Evolutionary conservation across 2,888 invertebrate genomes (phyloP).

Genomic region (Merodon equestris): DNA sequence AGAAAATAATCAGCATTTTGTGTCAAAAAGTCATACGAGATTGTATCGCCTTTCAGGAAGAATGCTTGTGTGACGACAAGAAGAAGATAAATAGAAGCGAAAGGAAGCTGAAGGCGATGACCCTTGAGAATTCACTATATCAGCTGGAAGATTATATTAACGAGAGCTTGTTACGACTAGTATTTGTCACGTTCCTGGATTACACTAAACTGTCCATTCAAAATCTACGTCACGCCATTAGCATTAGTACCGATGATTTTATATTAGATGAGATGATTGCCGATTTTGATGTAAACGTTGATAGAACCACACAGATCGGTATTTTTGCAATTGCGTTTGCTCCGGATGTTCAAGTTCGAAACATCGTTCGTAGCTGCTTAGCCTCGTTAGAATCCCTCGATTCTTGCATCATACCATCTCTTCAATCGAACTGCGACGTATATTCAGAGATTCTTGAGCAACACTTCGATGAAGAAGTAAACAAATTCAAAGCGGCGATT

Average conservation of each 20-base stretch:
- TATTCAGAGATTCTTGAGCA: constrained; percentile 76
- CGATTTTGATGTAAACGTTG: constrained; percentile 77
- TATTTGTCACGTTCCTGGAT: constrained; percentile 75
- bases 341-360: constrained; percentile 74
- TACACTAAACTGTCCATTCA: constrained; percentile 74
- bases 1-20: constrained; percentile 75
- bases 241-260: constrained; percentile 69
- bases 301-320: constrained; percentile 77
- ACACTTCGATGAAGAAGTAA: constrained; percentile 76
- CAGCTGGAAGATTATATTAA: constrained; percentile 77
- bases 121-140: constrained; percentile 74
- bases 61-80: constrained; percentile 69
- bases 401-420: constrained; percentile 76
- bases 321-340: constrained; percentile 76
- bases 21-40: constrained; percentile 77
- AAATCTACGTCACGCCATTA: constrained; percentile 72
- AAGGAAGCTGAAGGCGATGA: constrained; percentile 74
- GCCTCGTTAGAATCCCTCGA: constrained; percentile 78
- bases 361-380: constrained; percentile 75
- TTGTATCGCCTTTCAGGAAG: constrained; percentile 74
- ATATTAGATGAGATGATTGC: constrained; percentile 75
- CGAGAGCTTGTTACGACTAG: constrained; percentile 75
- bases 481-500: constrained; percentile 73
- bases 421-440: constrained; percentile 72
- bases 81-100: constrained; percentile 70